These are phyloP conservation scores for Tetrax tetrax DNA, from an alignment of 2,113 vertebrate species.

Conservation along the genomic window DNA sequence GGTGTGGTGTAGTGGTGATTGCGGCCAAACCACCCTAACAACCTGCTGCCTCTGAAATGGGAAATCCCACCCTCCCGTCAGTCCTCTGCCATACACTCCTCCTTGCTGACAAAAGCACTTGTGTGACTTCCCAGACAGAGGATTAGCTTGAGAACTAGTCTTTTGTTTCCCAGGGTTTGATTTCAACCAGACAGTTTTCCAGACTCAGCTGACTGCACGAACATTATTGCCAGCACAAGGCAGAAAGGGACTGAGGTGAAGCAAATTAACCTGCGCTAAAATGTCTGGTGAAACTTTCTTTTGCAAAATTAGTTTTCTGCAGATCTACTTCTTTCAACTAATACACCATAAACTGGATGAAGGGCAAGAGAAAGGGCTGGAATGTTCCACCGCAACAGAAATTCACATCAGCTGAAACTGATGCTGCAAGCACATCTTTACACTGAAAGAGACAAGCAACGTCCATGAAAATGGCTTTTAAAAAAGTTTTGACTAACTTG, in stretches of 20 bases:
- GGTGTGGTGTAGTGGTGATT: constrained; percentile 35
- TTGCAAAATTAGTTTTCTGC: background rate
- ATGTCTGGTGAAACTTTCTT: background rate
- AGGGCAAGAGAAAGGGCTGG: background rate
- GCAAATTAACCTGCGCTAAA: background rate
- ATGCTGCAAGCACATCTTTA: background rate
- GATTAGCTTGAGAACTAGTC: background rate
- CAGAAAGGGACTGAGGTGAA: background rate
- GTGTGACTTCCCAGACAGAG: background rate
- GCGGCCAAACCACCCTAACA: constrained; percentile 6
- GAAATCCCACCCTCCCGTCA: constrained; percentile 40
- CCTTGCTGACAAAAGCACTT: constrained; percentile 58
- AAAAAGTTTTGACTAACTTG: background rate
- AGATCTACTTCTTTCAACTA: background rate
- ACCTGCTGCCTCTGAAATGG: background rate
- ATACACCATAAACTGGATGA: background rate
- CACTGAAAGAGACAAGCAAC: background rate
- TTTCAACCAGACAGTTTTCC: background rate
- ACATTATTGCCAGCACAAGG: background rate
- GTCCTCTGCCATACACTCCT: background rate
- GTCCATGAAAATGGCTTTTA: background rate
- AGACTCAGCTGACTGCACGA: background rate
- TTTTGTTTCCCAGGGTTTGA: background rate
- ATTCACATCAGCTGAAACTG: background rate
- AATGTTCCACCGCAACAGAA: background rate